Percentiles rank a stretch among this genome's conserved stretches.
Evolutionary conservation across 2,113 vertebrate species (phyloP).

Genomic region (Mormyrus iriodes): DNA sequence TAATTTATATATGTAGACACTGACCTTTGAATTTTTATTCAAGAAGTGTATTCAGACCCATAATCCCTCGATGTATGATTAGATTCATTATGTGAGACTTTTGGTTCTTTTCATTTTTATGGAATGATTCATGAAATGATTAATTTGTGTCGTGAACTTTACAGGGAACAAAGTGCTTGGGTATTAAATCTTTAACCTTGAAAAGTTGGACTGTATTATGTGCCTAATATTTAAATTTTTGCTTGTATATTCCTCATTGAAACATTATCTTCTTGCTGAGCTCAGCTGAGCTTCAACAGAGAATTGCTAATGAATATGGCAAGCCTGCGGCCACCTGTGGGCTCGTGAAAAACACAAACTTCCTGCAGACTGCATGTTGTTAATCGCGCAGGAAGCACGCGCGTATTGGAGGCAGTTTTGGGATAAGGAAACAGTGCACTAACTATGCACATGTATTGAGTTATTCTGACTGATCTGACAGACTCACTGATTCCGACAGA

Average conservation of each 20-base stretch:
- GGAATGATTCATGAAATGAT: neutral
- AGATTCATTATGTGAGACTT: neutral
- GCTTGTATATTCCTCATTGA: neutral
- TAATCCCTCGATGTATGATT: neutral
- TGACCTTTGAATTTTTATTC: neutral
- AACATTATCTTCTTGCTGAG: neutral
- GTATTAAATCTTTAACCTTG: neutral
- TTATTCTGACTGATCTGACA: neutral
- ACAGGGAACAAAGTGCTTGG: neutral
- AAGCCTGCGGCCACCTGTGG: conserved; percentile 3
- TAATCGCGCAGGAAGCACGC: neutral
- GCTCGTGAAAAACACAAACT: neutral
- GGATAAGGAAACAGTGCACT: neutral
- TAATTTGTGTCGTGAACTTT: neutral
- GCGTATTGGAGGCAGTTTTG: neutral
- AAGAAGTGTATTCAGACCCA: neutral
- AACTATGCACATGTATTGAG: neutral
- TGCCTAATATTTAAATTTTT: neutral
- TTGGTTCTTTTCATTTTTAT: neutral
- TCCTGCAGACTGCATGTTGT: neutral
- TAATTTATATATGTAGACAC: neutral
- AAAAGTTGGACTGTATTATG: neutral
- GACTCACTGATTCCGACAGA: neutral
- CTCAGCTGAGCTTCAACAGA: neutral
- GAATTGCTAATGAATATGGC: neutral